Evolutionary conservation across 2,888 invertebrate species (phyloP), one percentile per base, ranked within the genome.

Genomic region (Trachelus troglodyta): DNA sequence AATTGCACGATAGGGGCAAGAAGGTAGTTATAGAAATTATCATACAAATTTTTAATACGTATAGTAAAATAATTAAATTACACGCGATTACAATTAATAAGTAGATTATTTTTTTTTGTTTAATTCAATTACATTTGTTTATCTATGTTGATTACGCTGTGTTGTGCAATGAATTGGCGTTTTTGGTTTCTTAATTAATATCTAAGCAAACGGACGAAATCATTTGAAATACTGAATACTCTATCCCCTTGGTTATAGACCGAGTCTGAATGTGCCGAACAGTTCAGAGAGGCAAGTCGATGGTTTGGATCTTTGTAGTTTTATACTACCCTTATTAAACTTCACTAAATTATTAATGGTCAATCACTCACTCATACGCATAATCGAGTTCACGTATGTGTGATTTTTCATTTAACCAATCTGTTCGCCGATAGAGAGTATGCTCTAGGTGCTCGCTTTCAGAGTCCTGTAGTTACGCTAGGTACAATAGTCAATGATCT

Each of bases 1-100:
- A 97, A 88, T 96, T 98, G 93, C 96, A 97, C 87, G 97, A 98
- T 90, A 94, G 96, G 91, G 97, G 97, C 90, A 97, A 97, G 93
- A 97, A 97, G 94, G 95, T 95, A 88, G 69, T 23, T 56, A 56
- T 23, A 56, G 34, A 71, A 73, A 73, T 75, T 34, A 34, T 75
- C 33, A 78, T 81, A 37, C 12, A 75, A 76, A 77, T 73, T 75
- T 74, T 77, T 75, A 31, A 74, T 80, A 79, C 79, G 23, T 56
- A 1, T 23, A 56, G 9, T 6, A 6, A 56, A 56, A 56, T 56
- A 56, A 23, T 56, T 56, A 23, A 56, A 23, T 56, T 6, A 23
- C 23, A 23, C 23, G 56, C 23, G 23, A 23, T 56, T 56, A 23
- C 56, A 23, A 23, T 56, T 56, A 6, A 56, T 56, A 9, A 56